Evolutionary conservation across 1,140 invertebrate genomes (phyloP).

Genomic region (Drosophila busckii): DNA sequence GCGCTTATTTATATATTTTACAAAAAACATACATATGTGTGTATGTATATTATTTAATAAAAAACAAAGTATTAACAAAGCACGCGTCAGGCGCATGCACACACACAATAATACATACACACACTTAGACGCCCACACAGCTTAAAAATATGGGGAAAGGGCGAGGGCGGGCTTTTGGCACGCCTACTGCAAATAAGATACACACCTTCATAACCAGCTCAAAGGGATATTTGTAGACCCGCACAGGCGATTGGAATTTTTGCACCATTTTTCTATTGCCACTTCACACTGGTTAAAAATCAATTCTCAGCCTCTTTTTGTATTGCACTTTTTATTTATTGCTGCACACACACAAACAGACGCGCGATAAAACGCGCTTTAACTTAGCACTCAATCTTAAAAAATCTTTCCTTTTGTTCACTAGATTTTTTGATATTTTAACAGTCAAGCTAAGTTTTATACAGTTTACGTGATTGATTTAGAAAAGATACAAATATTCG

Average conservation of each 20-base stretch:
- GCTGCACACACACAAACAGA: conserved; percentile 7
- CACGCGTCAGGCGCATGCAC: conserved; percentile 23
- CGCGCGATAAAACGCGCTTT: conserved; percentile 15
- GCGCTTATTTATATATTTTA: conserved; percentile 15
- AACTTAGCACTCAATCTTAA: conserved; percentile 20
- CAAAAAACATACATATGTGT: no score
- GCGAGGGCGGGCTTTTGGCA: conserved; percentile 15
- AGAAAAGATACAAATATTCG: not conserved
- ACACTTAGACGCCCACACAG: conserved; percentile 1
- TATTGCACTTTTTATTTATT: conserved; percentile 39
- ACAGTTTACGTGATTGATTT: conserved; percentile 5
- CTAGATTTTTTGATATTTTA: conserved; percentile 13
- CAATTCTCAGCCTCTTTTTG: conserved; percentile 32
- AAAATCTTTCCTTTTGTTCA: conserved; percentile 11
- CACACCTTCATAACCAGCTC: conserved; percentile 97
- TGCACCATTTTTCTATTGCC: conserved; percentile 89
- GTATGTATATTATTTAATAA: not conserved
- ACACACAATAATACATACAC: conserved; percentile 12
- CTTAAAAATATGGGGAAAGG: not conserved
- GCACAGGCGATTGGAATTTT: conserved; percentile 96
- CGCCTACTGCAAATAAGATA: conserved; percentile 74
- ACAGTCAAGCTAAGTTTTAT: conserved; percentile 13
- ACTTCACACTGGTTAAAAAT: conserved; percentile 53
- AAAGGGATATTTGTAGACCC: conserved; percentile 98
- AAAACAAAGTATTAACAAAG: conserved; percentile 12